Conservation (phyloP, 2,113 vertebrate genomes). For the Vombatus ursinus region DNA sequence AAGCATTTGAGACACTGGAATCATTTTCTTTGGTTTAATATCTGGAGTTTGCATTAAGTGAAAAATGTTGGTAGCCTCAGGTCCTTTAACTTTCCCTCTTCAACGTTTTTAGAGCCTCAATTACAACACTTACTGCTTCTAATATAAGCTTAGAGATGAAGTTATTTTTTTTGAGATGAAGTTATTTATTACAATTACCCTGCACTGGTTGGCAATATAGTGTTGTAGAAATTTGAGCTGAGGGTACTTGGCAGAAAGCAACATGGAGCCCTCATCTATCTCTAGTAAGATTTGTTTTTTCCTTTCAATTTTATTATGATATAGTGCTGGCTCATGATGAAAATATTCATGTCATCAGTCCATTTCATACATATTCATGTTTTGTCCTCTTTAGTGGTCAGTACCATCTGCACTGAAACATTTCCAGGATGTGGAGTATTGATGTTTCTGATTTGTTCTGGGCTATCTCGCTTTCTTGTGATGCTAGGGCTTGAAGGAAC, state of each 20-base stretch:
- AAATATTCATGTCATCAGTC: background rate
- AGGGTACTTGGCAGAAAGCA: background rate
- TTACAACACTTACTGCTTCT: background rate
- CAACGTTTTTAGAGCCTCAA: background rate
- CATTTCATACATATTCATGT: background rate
- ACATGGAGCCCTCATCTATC: background rate
- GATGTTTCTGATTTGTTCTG: background rate
- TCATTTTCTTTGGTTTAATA: background rate
- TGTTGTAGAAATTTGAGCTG: background rate
- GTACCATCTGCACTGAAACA: background rate
- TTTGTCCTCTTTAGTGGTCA: background rate
- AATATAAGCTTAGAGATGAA: background rate
- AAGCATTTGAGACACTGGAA: background rate
- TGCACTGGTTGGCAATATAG: background rate
- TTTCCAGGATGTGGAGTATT: background rate
- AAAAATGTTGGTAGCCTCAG: background rate
- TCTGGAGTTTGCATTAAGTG: background rate
- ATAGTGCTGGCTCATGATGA: background rate
- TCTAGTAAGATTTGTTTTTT: background rate
- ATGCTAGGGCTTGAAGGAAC: background rate
- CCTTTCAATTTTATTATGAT: background rate
- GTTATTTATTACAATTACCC: background rate
- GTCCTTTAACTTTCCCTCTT: background rate
- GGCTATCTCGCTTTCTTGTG: background rate
- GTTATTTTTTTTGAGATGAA: too few species aligned